These are phyloP conservation scores for Limonius californicus DNA, from an alignment of 1,140 invertebrate genomes.

Conservation along the genomic window DNA sequence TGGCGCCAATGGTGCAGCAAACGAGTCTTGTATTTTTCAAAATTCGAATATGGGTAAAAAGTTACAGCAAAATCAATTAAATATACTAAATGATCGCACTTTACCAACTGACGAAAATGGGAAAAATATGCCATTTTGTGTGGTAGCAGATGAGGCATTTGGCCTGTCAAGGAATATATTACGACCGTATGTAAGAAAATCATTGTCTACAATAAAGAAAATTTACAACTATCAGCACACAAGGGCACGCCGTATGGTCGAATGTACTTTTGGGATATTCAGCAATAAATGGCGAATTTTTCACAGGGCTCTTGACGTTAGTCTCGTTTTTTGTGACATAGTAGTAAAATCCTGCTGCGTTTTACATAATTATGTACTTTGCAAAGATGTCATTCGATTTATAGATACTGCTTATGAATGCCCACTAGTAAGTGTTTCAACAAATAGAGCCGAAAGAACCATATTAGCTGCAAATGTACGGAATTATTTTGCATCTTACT, in stretches of 20 bases:
- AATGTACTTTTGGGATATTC: conserved; percentile 1
- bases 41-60: not conserved
- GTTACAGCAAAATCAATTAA: not conserved
- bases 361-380: no score
- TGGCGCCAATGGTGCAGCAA: not conserved
- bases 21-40: not conserved
- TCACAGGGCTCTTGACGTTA: not conserved
- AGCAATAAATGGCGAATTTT: conserved; percentile 8
- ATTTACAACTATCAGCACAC: not conserved
- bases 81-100: not conserved
- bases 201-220: not conserved
- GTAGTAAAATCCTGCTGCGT: no score
- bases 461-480: no score
- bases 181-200: not conserved
- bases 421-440: no score
- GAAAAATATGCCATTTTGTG: not conserved
- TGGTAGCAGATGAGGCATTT: conserved; percentile 18
- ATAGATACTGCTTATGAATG: no score
- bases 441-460: no score
- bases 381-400: no score
- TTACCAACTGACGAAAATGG: not conserved
- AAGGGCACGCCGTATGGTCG: not conserved
- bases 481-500: no score
- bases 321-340: not conserved
- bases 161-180: conserved; percentile 8